A percentile compares a stretch with the other conserved stretches of the same genome.
phyloP scores from a whole-genome alignment of 2,113 vertebrate species.

The Cinclus mexicanus region DNA sequence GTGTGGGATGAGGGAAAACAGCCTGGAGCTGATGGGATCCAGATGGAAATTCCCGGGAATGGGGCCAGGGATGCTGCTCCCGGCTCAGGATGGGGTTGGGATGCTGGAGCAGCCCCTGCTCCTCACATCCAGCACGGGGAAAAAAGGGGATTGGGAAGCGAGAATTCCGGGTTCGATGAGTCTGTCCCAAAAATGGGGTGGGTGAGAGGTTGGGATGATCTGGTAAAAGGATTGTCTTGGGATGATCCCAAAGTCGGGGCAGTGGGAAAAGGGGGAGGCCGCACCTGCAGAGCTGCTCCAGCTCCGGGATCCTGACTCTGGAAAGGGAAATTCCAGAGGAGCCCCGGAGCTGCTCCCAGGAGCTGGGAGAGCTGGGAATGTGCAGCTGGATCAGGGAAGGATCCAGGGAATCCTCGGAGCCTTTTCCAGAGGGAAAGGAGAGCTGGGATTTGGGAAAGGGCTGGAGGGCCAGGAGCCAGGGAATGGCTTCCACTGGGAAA shows the following conservation, averaged over 20 bases:
- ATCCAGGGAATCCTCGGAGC: background rate
- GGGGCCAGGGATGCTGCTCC: background rate
- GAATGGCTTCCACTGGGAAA: background rate
- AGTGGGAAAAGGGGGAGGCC: background rate
- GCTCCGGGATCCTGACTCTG: accelerated
- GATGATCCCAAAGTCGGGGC: accelerated
- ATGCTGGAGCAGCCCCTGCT: background rate
- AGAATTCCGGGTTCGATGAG: accelerated
- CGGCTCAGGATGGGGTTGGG: background rate
- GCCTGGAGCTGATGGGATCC: background rate
- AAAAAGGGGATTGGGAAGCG: background rate
- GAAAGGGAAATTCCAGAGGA: background rate
- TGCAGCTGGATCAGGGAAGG: background rate
- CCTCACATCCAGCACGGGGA: background rate
- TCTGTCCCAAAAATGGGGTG: accelerated
- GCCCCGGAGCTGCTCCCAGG: background rate
- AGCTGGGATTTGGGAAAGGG: background rate
- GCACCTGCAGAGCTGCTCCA: background rate
- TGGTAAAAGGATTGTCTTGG: background rate
- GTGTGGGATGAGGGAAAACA: background rate
- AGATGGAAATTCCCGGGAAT: background rate
- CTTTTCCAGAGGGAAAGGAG: background rate
- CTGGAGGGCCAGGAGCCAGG: background rate
- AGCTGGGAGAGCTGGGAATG: background rate
- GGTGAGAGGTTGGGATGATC: accelerated